These are phyloP conservation scores for Rallus crepitans DNA, from an alignment of 2,797 vertebrate genomes.

Conservation along the genomic window DNA sequence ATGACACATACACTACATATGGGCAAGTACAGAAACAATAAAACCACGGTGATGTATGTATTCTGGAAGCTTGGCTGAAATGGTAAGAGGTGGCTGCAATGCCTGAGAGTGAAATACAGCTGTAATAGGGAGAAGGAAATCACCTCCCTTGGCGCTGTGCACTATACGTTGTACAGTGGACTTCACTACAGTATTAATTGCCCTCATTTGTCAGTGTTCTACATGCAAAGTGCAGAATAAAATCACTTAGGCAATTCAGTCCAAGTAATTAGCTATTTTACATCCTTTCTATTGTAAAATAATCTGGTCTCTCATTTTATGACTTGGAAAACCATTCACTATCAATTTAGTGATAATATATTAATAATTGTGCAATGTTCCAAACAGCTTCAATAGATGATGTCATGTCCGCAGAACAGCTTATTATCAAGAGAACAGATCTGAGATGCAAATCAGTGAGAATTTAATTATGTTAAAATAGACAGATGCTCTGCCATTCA, in stretches of 20 bases:
- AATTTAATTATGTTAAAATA: conserved; percentile 26
- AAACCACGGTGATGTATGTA: neutral
- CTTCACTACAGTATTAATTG: neutral
- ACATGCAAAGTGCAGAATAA: conserved; percentile 23
- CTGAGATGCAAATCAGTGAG: conserved; percentile 18
- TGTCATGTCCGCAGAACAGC: neutral
- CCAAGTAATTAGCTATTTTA: conserved; percentile 25
- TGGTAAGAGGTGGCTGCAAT: neutral
- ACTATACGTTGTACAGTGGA: neutral
- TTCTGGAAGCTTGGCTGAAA: neutral
- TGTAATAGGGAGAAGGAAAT: neutral
- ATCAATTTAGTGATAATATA: conserved; percentile 34
- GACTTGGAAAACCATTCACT: conserved; percentile 30
- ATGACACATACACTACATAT: neutral
- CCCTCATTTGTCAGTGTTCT: conserved; percentile 39
- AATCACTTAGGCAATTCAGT: neutral
- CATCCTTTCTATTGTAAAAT: conserved; percentile 15
- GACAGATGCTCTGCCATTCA: conserved; percentile 20
- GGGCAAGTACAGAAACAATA: neutral
- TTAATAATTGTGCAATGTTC: conserved; percentile 8
- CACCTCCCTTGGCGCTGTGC: neutral
- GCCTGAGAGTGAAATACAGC: neutral
- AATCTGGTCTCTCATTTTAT: conserved; percentile 22
- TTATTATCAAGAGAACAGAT: conserved; percentile 35
- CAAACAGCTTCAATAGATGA: conserved; percentile 18